Evolutionary conservation across 2,888 invertebrate genomes (phyloP), one percentile per base, ranked within the genome.

Genomic region (Encarsia formosa): DNA sequence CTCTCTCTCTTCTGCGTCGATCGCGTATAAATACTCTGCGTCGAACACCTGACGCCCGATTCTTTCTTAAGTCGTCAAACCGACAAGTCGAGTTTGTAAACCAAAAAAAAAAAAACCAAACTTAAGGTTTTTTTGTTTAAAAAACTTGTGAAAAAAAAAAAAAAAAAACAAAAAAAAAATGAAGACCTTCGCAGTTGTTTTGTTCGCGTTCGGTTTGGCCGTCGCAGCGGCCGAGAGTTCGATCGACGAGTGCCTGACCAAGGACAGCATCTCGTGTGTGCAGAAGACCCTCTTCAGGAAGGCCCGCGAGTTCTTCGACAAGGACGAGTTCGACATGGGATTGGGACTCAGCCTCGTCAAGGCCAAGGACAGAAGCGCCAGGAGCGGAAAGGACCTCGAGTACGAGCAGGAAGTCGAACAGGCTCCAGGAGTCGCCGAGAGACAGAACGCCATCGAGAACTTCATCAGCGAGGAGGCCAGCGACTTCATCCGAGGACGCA

Each of bases 261-360:
- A 78, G 66, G 83, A 83, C 74, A 82, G 83, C 52, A 82, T 83
- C 59, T 79, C 81, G 61, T 84, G 83, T 74, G 73, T 83, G 55
- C 83, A 84, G 73, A 75, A 78, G 64, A 77, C 77, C 53, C 69
- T 82, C 52, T 83, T 77, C 76, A 77, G 81, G 54, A 78, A 76
- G 63, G 80, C 81, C 37, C 78, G 77, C 65, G 77, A 78, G 24
- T 76, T 83, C 68, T 81, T 83, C 65, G 79, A 77, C 45, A 78
- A 77, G 68, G 80, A 81, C 50, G 78, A 71, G 65, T 74, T 82
- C 54, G 79, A 81, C 62, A 60, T 83, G 38, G 70, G 79, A 55
- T 78, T 77, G 55, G 83, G 82, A 41, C 72, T 83, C 38, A 79
- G 78, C 6, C 65, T 82, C 19, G 71, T 75, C 56, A 74, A 70